Evolutionary conservation across 2,113 vertebrate species (phyloP), one percentile per base, ranked within the genome.

Genomic region (Ascaphus truei): DNA sequence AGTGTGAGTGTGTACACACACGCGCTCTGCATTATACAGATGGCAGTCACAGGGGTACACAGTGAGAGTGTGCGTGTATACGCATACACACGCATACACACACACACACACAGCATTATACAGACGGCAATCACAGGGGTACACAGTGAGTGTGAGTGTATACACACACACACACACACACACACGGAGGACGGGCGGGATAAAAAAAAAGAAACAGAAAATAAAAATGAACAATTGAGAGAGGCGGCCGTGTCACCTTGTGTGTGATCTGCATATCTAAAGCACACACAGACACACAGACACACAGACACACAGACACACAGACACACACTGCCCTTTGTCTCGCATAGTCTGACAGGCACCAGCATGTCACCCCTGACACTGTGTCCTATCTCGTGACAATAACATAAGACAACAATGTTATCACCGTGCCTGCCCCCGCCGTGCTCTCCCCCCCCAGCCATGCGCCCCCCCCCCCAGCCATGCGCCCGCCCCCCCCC

Each of bases 231-330:
- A 59, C 66, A 36, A 58, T 50, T 37, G 55, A 15, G 29, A 59
- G 22, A 50, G 41, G 10, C 37, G 41, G 10, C 37, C 66, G 36
- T 31, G 48, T 59, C 29, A 68, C 55, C 66, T 59, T 59, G 41
- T 37, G 27, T 58, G 45, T 30, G 48, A 68, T 58, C 65, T 68
- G 55, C 66, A 68, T 59, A 68, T 68, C 66, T 68, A 59, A 68
- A 68, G 55, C 55, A 59, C 41, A 59, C 8, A 59, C 29, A 25
- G 23, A 25, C 41, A 41, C 43, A 20, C 55, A 22, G 3, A 10
- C 15, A 15, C 26, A 34, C 8, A 29, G n/a, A n/a, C 55, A 68
- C 8, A 59, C 29, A 25, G 23, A 25, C 41, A 41, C 43, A 20
- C 55, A 22, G 3, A 10, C 15, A 15, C 26, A 34, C 8, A 29